Evolutionary conservation across 1,140 invertebrate species (phyloP).

Genomic region (Ladona fulva): DNA sequence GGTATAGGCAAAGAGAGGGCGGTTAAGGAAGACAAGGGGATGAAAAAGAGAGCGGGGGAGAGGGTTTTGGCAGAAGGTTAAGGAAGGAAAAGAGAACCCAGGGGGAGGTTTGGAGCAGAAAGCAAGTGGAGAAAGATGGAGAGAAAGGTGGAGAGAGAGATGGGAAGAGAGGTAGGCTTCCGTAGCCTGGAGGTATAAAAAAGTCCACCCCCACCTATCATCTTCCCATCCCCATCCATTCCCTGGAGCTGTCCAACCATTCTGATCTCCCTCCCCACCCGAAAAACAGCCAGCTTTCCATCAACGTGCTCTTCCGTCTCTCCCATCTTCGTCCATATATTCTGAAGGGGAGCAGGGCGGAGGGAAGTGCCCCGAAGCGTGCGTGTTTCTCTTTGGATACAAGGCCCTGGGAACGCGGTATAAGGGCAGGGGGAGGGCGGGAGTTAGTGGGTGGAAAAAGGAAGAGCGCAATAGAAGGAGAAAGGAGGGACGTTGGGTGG

Average conservation of each 20-base stretch:
- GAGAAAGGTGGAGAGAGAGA: too few relatives aligned
- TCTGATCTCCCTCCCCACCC: background rate
- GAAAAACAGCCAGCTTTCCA: background rate
- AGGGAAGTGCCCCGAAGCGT: background rate
- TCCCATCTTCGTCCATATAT: background rate
- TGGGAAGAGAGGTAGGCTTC: background rate
- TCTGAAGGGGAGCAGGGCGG: background rate
- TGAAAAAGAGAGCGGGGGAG: background rate
- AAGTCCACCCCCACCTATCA: background rate
- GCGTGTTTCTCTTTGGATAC: background rate
- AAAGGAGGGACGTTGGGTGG: background rate
- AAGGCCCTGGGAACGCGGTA: background rate
- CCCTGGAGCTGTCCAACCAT: background rate
- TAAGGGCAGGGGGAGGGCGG: background rate
- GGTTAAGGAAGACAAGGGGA: background rate
- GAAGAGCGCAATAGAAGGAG: background rate
- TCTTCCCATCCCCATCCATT: background rate
- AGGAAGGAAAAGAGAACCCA: too few relatives aligned
- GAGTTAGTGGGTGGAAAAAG: background rate
- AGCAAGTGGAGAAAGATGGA: too few relatives aligned
- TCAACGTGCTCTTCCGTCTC: background rate
- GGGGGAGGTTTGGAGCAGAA: too few relatives aligned
- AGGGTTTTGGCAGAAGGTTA: too few relatives aligned
- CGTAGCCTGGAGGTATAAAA: background rate
- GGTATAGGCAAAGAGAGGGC: background rate